Base-by-base conservation (phyloP, 1,140 invertebrate species). In the Drosophila subobscura region DNA sequence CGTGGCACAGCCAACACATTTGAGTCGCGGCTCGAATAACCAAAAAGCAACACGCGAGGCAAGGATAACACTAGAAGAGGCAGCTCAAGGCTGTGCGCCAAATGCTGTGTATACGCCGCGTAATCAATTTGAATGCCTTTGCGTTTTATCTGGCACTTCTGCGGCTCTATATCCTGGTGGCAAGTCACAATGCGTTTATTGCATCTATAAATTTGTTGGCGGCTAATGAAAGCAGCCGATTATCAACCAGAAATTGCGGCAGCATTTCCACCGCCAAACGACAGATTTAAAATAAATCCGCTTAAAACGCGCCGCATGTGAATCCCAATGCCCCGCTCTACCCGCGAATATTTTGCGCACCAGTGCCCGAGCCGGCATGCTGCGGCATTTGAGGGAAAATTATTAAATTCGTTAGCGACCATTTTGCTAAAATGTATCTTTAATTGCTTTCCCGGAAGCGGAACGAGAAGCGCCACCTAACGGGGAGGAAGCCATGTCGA, bases 31-130 rank as follows among this genome's bases (percentile, higher is more conserved):
- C 29, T 59, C 60, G 27, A 66, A 66, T 59, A 53, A 23, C 66
- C 41, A n/a, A 49, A 22, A 33, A 66, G 27, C 44, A 5, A 10
- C 8, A 49, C 5, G 50, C 12, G 33, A 29, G 8, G 5, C 7
- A 25, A 33, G n/a, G 10, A 49, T n/a, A 56, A 61, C 16, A 20
- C 16, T 1, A 20, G 16, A 20, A 20, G 16, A 20, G 1, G 16
- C 16, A 20, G 16, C 16, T 20, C 0, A 20, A 20, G 16, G 0
- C 16, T 20, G 16, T 20, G 16, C 16, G 16, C 52, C 68, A 79
- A 79, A 86, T 80, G 73, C 74, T 59, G 81, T 83, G 81, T 85
- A 85, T 86, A 85, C 81, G 80, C 60, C 77, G 45, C 54, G 80
- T 74, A 86, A 86, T 86, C 67, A 84, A 77, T 73, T 84, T 64